Conservation (phyloP, 2,888 invertebrate genomes). For the Epinotia demarniana region DNA sequence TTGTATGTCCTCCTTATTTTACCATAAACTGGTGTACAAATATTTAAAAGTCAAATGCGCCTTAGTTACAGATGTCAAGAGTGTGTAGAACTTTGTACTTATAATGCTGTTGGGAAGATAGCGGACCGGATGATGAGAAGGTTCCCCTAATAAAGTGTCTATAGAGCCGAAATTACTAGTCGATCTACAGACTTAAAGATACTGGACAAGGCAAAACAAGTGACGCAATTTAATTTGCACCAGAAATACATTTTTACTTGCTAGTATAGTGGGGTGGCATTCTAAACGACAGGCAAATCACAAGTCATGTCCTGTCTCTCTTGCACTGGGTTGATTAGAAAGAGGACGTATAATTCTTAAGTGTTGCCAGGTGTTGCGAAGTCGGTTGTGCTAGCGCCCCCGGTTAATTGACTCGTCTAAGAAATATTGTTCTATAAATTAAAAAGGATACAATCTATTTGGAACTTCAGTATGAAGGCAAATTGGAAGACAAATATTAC, state of each 20-base stretch:
- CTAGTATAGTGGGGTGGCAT: neutral
- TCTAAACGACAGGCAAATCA: neutral
- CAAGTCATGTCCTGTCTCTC: neutral
- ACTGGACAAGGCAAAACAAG: neutral
- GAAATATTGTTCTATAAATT: too few species aligned
- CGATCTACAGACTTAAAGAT: constrained; percentile 2
- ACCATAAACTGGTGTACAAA: too few species aligned
- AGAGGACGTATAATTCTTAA: neutral
- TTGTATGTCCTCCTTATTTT: too few species aligned
- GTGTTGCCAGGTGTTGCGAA: neutral
- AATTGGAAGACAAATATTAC: too few species aligned
- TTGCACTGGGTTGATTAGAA: neutral
- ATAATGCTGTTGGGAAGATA: constrained; percentile 28
- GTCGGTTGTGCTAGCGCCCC: neutral
- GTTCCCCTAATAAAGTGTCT: constrained; percentile 41
- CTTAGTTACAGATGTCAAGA: too few species aligned
- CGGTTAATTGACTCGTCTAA: too few species aligned
- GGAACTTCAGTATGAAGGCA: too few species aligned
- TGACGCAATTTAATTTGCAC: neutral
- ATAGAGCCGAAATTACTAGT: constrained; percentile 19
- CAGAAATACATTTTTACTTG: neutral
- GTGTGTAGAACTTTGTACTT: too few species aligned
- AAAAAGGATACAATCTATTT: too few species aligned
- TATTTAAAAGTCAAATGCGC: too few species aligned
- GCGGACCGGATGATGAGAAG: neutral